These are phyloP conservation scores for Xylocopa sonorina DNA, from an alignment of 1,140 invertebrate species.

Conservation along the genomic window DNA sequence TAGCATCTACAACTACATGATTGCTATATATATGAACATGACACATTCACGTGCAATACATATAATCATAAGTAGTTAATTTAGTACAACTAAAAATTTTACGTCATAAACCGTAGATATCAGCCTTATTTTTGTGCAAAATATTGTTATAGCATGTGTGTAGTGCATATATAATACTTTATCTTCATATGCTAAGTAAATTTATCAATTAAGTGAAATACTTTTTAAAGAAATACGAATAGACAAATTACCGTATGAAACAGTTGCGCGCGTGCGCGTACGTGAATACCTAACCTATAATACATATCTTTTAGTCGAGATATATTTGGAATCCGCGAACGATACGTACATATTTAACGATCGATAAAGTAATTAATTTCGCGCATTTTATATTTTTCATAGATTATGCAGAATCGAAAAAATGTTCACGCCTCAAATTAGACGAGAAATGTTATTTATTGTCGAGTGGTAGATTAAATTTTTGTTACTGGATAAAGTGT, in stretches of 20 bases:
- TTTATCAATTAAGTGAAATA: not conserved
- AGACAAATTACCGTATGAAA: not conserved
- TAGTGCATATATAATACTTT: not conserved
- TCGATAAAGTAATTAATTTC: conserved; percentile 21
- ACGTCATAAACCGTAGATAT: not conserved
- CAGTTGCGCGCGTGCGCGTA: not conserved
- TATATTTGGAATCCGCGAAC: conserved; percentile 26
- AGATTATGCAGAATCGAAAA: not conserved
- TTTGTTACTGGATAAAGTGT: not conserved
- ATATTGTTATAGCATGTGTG: not conserved
- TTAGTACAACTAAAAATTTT: not conserved
- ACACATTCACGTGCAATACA: no score
- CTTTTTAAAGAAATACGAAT: not conserved
- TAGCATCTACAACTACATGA: no score
- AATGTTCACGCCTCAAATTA: not conserved
- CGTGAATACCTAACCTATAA: conserved; percentile 22
- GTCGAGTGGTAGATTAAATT: not conserved
- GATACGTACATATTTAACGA: conserved; percentile 4
- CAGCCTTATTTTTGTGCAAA: not conserved
- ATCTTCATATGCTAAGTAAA: not conserved
- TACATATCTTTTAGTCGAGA: conserved; percentile 1
- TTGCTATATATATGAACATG: not conserved
- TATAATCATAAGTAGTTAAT: not conserved
- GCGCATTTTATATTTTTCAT: not conserved
- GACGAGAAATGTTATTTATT: not conserved